Base-by-base conservation (phyloP, 2,888 invertebrate genomes). In the Brachyptera putata region DNA sequence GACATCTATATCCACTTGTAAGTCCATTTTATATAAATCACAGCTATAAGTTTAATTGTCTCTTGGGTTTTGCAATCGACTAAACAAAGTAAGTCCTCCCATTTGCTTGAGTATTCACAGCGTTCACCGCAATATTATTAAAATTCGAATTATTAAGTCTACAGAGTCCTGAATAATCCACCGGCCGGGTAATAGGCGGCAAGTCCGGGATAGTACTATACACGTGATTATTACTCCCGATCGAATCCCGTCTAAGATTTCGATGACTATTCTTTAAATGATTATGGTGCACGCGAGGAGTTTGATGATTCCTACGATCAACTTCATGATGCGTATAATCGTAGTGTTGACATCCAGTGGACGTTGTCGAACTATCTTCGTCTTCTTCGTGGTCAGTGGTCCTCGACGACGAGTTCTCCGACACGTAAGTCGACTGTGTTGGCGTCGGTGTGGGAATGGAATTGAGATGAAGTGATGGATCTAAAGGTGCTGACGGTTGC, bases 361-460 rank as follows among this genome's bases (percentile, higher is more conserved):
- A 58, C 5, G 61, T 39, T 34, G 62, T 59, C 24, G 59, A 59
- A 14, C 57, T 56, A 21, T 56, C 61, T 39, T 61, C 43, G 82
- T 79, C 75, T 82, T 77, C 75, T 81, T 77, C 75, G 80, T 75
- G 79, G 65, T 76, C 78, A 70, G 77, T 79, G 60, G 75, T 77
- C 68, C 79, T 76, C 70, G 76, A 77, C 65, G 70, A 71, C 14
- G 69, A 70, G 57, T 70, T 70, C 63, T 71, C 71, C 14, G 69
- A 69, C 56, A 70, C 69, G 64, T 83, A 83, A 46, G 83, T 83
- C 66, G 83, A 83, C 69, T 84, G 83, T 74, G 83, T 79, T 39
- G 83, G 83, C 66, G 83, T 83, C 50, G 83, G 82, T 74, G 83
- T 83, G 75, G 82, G 80, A 75, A 65, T 79, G 79, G 72, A 79